Base-by-base conservation (phyloP, 2,113 vertebrate species). In the Ictidomys tridecemlineatus region DNA sequence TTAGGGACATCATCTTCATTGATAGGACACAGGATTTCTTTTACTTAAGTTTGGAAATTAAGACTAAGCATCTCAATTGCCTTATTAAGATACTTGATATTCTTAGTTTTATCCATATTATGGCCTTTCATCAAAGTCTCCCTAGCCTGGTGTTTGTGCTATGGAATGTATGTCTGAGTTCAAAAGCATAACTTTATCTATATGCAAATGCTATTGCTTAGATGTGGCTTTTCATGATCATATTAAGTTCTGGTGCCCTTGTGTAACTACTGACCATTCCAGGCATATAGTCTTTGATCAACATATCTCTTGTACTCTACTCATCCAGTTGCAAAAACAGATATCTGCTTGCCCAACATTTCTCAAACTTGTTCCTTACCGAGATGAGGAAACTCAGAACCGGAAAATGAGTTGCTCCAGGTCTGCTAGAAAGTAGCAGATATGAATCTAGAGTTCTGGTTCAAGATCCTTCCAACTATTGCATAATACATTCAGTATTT, bases 181-280 rank as follows among this genome's bases (percentile, higher is more conserved):
- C 28, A 70, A 56, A 79, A 85, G 67, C 13, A 80, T 48, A 11
- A 87, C 13, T 83, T 77, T 92, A 32, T 86, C 34, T 83, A 39
- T 79, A 39, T 48, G 28, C 12, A 88, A 91, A 51, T 88, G 69
- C 58, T 14, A 67, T 93, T 78, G 16, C 22, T 82, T 87, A 67
- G 37, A 58, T 82, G 17, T 78, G 32, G 61, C 39, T 91, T 94
- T 97, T 80, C 32, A 30, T 80, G 39, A 85, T 70, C 39, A 9
- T 65, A 58, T 92, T 94, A 79, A 85, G 70, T 80, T 91, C 67
- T 88, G 37, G n/a, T 91, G 6, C 16, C 78, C 3, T 94, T 30
- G 28, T 34, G 1, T 8, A 76, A 13, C 22, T 84, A n/a, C 80
- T 67, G 69, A 89, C 70, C 18, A 53, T 72, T 82, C 26, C 18